These are phyloP conservation scores for Apostichopus japonicus DNA, from an alignment of 35 echinoderm and acorn worm species.

Conservation along the genomic window DNA sequence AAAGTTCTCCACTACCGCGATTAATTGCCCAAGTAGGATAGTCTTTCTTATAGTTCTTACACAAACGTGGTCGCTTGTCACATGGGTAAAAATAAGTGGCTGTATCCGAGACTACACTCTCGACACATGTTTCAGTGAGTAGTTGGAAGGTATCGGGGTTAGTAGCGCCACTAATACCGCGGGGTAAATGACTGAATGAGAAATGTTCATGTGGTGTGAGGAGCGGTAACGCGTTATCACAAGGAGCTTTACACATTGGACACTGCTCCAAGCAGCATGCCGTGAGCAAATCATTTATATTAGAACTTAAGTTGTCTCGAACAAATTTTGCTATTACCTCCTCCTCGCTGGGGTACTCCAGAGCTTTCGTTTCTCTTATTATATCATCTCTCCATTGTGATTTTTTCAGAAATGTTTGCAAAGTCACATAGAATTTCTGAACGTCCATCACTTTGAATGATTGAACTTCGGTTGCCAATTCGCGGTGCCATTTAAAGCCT, in stretches of 20 bases:
- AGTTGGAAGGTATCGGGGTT: neutral
- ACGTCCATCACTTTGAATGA: neutral
- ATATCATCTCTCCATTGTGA: neutral
- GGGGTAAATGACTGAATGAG: neutral
- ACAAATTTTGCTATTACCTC: neutral
- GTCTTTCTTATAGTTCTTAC: slow-evolving; percentile 29
- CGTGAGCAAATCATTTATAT: neutral
- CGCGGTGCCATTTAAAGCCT: neutral
- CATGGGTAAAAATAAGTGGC: neutral
- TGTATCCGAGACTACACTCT: neutral
- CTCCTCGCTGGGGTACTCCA: neutral
- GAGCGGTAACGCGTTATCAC: neutral
- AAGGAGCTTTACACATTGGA: slow-evolving; percentile 8
- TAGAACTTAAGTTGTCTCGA: neutral
- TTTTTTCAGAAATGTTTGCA: neutral
- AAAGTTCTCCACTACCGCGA: neutral
- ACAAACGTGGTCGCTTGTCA: neutral
- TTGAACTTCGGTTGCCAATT: neutral
- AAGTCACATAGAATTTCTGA: neutral
- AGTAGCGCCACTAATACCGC: neutral
- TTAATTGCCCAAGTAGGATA: neutral
- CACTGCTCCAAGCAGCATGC: neutral
- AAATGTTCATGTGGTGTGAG: neutral
- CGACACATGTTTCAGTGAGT: neutral
- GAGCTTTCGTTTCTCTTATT: neutral